A percentile compares a stretch with the other conserved stretches of the same genome.
phyloP scores from a whole-genome alignment of 2,797 vertebrate species.

The Squalus acanthias region DNA sequence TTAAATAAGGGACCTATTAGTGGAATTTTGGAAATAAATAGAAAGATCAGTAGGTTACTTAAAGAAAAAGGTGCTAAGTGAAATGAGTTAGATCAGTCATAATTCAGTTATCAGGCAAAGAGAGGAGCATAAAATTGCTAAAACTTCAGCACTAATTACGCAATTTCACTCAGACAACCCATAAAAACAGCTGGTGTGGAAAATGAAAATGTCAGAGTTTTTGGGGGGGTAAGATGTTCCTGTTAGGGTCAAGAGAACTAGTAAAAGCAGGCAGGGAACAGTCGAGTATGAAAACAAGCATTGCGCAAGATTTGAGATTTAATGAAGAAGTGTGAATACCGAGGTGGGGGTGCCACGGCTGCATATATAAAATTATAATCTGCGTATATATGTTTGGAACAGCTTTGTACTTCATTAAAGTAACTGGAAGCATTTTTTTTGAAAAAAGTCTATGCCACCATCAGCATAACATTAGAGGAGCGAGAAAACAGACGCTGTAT shows the following conservation, averaged over 20 bases:
- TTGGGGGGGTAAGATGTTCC: background rate
- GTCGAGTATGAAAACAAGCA: background rate
- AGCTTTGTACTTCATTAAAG: background rate
- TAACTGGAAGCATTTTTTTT: background rate
- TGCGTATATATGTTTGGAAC: background rate
- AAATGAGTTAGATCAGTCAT: background rate
- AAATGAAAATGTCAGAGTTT: conserved; percentile 23
- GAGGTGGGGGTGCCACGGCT: background rate
- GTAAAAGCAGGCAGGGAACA: background rate
- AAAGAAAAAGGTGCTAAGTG: background rate
- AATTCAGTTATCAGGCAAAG: conserved; percentile 10
- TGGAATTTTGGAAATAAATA: background rate
- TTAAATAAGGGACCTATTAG: background rate
- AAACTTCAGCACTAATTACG: conserved; percentile 2
- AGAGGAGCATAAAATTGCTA: conserved; percentile 23
- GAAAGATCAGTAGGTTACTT: background rate
- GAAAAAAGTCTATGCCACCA: background rate
- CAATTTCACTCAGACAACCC: conserved; percentile 21
- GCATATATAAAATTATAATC: conserved; percentile 6
- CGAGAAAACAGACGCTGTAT: background rate
- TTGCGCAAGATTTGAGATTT: background rate
- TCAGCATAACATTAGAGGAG: conserved; percentile 26
- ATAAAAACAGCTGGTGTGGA: conserved; percentile 3
- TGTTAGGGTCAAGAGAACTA: background rate
- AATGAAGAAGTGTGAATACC: background rate